Conservation (phyloP, 2,113 vertebrate genomes). For the Halcyon malimbica region DNA sequence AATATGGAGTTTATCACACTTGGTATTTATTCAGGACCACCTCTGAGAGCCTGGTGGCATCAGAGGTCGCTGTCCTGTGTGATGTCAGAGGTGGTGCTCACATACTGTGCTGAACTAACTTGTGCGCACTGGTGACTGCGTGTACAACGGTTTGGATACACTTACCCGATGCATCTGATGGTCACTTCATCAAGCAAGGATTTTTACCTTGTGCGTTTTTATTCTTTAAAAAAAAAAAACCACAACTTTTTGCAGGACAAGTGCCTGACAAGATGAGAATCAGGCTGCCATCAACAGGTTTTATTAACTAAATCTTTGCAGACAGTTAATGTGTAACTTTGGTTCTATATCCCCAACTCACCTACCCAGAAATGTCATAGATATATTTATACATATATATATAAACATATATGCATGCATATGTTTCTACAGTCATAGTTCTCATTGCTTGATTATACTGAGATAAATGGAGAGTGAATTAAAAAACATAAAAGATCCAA, state of each 20-base stretch:
- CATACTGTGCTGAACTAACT: background rate
- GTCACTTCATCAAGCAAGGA: background rate
- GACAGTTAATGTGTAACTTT: background rate
- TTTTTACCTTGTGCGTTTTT: background rate
- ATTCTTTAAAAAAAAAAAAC: background rate
- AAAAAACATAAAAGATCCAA: background rate
- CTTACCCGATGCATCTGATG: background rate
- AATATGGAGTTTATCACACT: background rate
- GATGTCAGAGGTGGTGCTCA: fast-evolving
- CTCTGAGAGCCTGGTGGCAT: background rate
- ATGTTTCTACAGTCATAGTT: background rate
- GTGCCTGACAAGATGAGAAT: background rate
- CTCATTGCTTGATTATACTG: background rate
- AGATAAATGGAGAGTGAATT: background rate
- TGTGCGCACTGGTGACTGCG: fast-evolving
- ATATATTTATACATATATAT: background rate
- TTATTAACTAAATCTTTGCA: background rate
- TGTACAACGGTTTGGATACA: fast-evolving
- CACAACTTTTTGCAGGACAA: background rate
- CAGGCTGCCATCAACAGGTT: background rate
- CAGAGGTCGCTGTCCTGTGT: background rate
- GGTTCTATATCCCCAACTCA: background rate
- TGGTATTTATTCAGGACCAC: conserved; percentile 49
- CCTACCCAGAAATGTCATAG: background rate
- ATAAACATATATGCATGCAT: background rate